phyloP scores from a whole-genome alignment of 2,888 invertebrate species.

The Plagiodera versicolora region DNA sequence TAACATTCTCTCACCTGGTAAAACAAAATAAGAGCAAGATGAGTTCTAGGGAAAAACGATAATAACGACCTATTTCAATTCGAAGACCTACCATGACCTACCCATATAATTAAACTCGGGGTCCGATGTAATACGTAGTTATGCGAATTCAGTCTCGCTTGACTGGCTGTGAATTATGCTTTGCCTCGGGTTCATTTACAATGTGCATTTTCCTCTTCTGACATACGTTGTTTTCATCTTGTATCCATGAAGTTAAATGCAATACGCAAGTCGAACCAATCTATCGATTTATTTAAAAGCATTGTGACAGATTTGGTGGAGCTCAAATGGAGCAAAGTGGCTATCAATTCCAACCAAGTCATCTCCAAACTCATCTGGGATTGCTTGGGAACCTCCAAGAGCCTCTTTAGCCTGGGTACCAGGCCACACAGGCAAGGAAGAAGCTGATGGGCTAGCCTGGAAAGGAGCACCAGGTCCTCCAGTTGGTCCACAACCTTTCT shows the following conservation, averaged over 20 bases:
- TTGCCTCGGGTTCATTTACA: conserved; percentile 34
- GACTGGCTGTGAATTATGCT: conserved; percentile 36
- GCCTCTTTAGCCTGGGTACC: too few species aligned
- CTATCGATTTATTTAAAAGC: conserved; percentile 18
- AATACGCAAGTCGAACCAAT: conserved; percentile 17
- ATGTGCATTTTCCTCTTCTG: conserved; percentile 35
- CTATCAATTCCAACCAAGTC: too few species aligned
- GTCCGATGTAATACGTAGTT: conserved; percentile 28
- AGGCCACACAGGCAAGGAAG: too few species aligned
- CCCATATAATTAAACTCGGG: conserved; percentile 26
- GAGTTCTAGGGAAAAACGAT: conserved; percentile 5
- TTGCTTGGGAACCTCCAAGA: too few species aligned
- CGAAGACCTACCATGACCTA: conserved; percentile 21
- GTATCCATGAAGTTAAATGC: conserved; percentile 29
- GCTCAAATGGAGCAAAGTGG: too few species aligned
- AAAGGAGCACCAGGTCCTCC: too few species aligned
- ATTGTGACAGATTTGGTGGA: too few species aligned
- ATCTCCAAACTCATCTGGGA: too few species aligned
- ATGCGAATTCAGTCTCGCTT: conserved; percentile 32
- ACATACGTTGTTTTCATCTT: conserved; percentile 36
- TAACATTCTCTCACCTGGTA: conserved; percentile 26
- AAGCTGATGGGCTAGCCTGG: too few species aligned
- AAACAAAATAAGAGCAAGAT: conserved; percentile 19
- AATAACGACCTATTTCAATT: conserved; percentile 29
- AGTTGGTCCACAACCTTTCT: too few species aligned